Conservation (phyloP, 2,113 vertebrate species). For the Stomatorhinus ivindoensis region DNA sequence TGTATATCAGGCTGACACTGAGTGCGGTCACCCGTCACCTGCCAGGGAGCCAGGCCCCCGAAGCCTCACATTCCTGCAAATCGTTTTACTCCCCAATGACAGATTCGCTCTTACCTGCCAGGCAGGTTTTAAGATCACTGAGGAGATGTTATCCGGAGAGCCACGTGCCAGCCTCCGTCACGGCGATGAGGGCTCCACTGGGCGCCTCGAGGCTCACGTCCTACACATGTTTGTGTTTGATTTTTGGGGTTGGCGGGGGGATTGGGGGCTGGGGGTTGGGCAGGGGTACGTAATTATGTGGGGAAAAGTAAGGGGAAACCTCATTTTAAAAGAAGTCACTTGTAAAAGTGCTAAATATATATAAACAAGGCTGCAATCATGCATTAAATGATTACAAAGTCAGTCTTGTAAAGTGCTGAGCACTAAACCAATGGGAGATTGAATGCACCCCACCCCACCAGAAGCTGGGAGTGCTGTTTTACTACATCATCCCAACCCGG, state of each 20-base stretch:
- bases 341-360: constrained; percentile 18
- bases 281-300: background rate
- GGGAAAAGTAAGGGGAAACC: background rate
- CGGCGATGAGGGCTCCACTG: background rate
- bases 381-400: constrained; percentile 14
- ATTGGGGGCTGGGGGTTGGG: background rate
- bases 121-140: constrained; percentile 75
- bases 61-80: constrained; percentile 22
- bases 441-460: background rate
- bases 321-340: background rate
- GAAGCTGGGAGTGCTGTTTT: background rate
- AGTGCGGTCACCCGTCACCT: background rate
- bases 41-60: background rate
- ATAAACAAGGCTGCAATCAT: background rate
- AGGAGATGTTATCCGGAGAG: constrained; percentile 46
- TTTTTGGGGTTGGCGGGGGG: background rate
- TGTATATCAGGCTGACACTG: background rate
- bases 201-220: background rate
- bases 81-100: constrained; percentile 41
- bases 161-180: constrained; percentile 50
- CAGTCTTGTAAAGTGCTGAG: constrained; percentile 4
- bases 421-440: background rate
- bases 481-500: background rate
- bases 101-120: constrained; percentile 63
- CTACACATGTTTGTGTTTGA: background rate